Conservation (phyloP, 2,888 invertebrate species). For the Lobophora halterata region DNA sequence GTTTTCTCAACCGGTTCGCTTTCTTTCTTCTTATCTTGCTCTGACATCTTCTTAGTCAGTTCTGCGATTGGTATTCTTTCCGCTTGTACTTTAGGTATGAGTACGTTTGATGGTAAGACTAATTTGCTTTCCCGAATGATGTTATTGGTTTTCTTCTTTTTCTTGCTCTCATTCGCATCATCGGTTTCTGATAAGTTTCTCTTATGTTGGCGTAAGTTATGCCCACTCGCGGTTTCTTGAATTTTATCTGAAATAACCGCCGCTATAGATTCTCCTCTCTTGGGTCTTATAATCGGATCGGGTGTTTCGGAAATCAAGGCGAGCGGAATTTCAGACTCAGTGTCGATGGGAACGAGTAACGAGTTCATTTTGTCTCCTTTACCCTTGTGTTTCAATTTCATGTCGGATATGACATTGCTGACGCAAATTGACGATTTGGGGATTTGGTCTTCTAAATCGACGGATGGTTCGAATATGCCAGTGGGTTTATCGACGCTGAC, state of each 20-base stretch:
- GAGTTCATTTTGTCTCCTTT: slow-evolving; percentile 49
- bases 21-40: slow-evolving; percentile 53
- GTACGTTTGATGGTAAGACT: slow-evolving; percentile 62
- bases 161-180: slow-evolving; percentile 64
- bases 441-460: slow-evolving; percentile 85
- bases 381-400: slow-evolving; percentile 56
- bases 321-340: slow-evolving; percentile 68
- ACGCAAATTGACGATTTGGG: slow-evolving; percentile 80
- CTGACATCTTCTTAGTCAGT: slow-evolving; percentile 47
- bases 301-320: slow-evolving; percentile 66
- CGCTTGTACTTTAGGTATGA: slow-evolving; percentile 65
- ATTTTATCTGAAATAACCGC: slow-evolving; percentile 75
- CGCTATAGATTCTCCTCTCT: slow-evolving; percentile 72
- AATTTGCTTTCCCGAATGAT: slow-evolving; percentile 73
- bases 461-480: slow-evolving; percentile 85
- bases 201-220: slow-evolving; percentile 71
- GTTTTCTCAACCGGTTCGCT: slow-evolving; percentile 50
- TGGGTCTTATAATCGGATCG: slow-evolving; percentile 63
- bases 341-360: slow-evolving; percentile 58
- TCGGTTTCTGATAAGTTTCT: slow-evolving; percentile 65
- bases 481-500: slow-evolving; percentile 81
- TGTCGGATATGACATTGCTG: slow-evolving; percentile 54
- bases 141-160: slow-evolving; percentile 65
- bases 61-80: slow-evolving; percentile 59
- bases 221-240: slow-evolving; percentile 67